Evolutionary conservation across 2,113 vertebrate genomes (phyloP), one percentile per base, ranked within the genome.

Genomic region (Eidolon helvum): DNA sequence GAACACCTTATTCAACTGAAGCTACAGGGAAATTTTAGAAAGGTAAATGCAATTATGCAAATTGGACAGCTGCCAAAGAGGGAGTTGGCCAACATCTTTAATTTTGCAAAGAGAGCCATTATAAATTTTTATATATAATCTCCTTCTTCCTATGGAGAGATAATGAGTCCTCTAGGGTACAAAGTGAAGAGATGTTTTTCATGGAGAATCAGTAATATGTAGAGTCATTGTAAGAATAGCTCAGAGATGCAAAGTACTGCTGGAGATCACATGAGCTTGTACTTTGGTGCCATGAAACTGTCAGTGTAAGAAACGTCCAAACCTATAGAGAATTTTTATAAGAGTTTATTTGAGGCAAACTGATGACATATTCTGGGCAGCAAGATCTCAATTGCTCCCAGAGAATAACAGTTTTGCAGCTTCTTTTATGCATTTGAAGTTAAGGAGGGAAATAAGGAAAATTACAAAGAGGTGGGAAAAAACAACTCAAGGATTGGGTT

Each of bases 11-110:
- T 96, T 97, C 72, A 93, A 65, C 28, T 79, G 72, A 83, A 83
- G 66, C 71, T 94, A 89, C 85, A 83, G 93, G 92, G 77, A 69
- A 95, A 96, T 93, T 96, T 93, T 94, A 96, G 85, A 94, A 91
- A 95, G 77, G 55, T 71, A 97, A 96, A 96, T 97, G 71, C 38
- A 96, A 97, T 95, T 96, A 97, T 95, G 93, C 68, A 97, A 86
- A 85, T 95, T 85, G 96, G 68, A 83, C 61, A 96, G 61, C 77
- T 97, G 93, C 94, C 94, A 96, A 77, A 61, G 87, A 80, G 94
- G 40, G 77, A 96, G 85, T 93, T 94, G 86, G 93, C 93, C 55
- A 94, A 91, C 86, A 95, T 96, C 61, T 97, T 96, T 95, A 96
- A 97, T 96, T 96, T 97, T 83, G 55, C 82, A 74, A 93, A 97